Evolutionary conservation across 2,888 invertebrate species (phyloP).

Genomic region (Sarcophaga carnaria): DNA sequence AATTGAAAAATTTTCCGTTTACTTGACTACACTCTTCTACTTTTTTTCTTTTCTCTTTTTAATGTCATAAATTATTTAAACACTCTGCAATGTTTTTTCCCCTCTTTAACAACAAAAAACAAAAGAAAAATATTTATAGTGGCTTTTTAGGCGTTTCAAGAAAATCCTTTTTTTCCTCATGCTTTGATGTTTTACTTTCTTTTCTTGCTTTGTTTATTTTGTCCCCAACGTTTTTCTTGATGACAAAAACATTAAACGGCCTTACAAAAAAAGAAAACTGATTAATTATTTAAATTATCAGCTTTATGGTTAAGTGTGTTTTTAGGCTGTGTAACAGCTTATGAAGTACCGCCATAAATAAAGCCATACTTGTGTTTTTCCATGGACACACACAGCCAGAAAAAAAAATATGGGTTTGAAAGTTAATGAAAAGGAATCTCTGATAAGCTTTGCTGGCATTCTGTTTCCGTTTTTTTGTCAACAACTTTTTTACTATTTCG

Average conservation of each 20-base stretch:
- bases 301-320: conserved; percentile 53
- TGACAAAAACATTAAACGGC: not conserved
- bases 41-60: too few relatives aligned
- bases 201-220: not conserved
- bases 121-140: conserved; percentile 5
- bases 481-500: too few relatives aligned
- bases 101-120: too few relatives aligned
- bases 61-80: too few relatives aligned
- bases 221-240: not conserved
- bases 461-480: too few relatives aligned
- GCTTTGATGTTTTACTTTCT: conserved; percentile 40
- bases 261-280: conserved; percentile 9
- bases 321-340: conserved; percentile 32
- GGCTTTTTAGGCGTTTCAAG: too few relatives aligned
- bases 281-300: conserved; percentile 66
- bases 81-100: too few relatives aligned
- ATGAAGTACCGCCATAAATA: conserved; percentile 45
- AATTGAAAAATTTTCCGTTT: not conserved
- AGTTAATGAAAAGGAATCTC: conserved; percentile 17
- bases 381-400: not conserved
- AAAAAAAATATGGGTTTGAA: not conserved
- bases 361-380: conserved; percentile 29
- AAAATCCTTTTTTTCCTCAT: not conserved
- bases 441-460: not conserved
- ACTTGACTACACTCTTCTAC: too few relatives aligned